A percentile compares a stretch with the other conserved stretches of the same genome.
Conservation (phyloP, 1,140 invertebrate species). For the Helicoverpa armigera region DNA sequence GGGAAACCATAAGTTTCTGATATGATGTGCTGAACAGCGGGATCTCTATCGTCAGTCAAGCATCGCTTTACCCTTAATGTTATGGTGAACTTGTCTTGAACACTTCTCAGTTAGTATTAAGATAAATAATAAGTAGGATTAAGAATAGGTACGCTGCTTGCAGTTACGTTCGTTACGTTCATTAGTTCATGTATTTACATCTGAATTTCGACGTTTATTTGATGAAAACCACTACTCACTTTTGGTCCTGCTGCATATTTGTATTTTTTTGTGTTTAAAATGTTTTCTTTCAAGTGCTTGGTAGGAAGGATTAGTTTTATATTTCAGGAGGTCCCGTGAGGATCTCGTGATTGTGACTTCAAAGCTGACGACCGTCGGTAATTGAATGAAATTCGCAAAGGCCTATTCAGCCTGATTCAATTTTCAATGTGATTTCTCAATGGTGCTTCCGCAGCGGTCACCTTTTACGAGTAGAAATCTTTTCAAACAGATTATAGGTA, state of each 20-base stretch:
- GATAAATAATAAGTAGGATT: no score
- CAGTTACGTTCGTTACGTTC: no score
- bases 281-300: background rate
- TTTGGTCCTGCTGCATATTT: no score
- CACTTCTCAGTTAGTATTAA: no score
- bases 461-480: background rate
- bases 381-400: constrained; percentile 17
- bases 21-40: background rate
- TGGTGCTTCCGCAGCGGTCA: background rate
- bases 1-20: background rate
- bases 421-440: constrained; percentile 27
- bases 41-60: background rate
- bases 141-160: no score
- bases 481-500: background rate
- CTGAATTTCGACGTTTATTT: no score
- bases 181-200: no score
- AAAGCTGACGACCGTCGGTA: constrained; percentile 7
- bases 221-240: no score
- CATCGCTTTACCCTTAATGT: background rate
- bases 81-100: background rate
- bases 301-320: background rate
- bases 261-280: background rate
- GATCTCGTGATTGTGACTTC: constrained; percentile 5
- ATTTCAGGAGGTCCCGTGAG: background rate
- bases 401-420: constrained; percentile 20